phyloP scores from a whole-genome alignment of 2,888 invertebrate species.

The Drosophila emarginata region DNA sequence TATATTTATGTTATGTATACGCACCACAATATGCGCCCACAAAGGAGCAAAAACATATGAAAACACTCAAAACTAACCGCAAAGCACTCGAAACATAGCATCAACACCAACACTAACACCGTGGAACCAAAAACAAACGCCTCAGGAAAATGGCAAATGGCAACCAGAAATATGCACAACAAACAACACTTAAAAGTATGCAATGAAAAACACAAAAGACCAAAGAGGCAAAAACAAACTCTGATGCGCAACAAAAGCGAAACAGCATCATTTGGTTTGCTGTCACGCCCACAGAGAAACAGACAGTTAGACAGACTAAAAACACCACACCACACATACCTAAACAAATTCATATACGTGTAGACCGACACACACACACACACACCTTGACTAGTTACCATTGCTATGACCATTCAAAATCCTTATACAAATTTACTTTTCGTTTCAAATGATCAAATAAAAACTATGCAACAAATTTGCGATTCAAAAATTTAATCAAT shows the following conservation, averaged over 20 bases:
- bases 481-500: neutral
- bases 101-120: conserved; percentile 42
- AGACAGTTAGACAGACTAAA: neutral
- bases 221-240: conserved; percentile 24
- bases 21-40: conserved; percentile 58
- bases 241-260: conserved; percentile 29
- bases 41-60: conserved; percentile 48
- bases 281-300: conserved; percentile 36
- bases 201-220: conserved; percentile 34
- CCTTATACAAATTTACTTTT: conserved; percentile 13
- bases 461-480: neutral
- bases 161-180: conserved; percentile 68
- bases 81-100: conserved; percentile 35
- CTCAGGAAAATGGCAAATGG: conserved; percentile 40
- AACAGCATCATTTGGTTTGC: conserved; percentile 35
- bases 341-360: neutral
- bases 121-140: conserved; percentile 43
- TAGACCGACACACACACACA: neutral
- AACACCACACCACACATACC: conserved; percentile 7
- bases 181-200: conserved; percentile 46
- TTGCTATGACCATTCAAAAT: conserved; percentile 36
- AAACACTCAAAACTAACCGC: conserved; percentile 50
- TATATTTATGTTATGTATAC: conserved; percentile 44
- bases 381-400: conserved; percentile 20
- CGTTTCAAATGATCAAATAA: neutral